Evolutionary conservation across 2,888 invertebrate genomes (phyloP).

Genomic region (Drosophila merina): DNA sequence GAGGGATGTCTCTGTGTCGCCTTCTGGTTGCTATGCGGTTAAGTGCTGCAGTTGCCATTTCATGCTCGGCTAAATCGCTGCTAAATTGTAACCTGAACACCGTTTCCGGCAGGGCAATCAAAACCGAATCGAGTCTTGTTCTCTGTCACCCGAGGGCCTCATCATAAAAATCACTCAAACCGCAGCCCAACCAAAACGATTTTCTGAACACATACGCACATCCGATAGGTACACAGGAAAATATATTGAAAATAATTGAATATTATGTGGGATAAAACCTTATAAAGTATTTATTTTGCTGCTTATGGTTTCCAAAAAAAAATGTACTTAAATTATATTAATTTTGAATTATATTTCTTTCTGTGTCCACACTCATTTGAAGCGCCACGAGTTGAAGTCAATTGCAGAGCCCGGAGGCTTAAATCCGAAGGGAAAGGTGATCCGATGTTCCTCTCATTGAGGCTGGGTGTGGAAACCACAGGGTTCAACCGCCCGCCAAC

Average conservation of each 20-base stretch:
- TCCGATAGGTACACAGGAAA: neutral
- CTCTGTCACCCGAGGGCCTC: slow-evolving; percentile 55
- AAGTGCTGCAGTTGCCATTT: slow-evolving; percentile 60
- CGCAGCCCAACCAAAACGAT: slow-evolving; percentile 49
- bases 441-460: slow-evolving; percentile 23
- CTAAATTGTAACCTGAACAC: slow-evolving; percentile 67
- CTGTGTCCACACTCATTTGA: slow-evolving; percentile 44
- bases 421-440: slow-evolving; percentile 33
- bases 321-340: neutral
- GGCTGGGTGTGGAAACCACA: slow-evolving; percentile 56
- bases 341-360: neutral
- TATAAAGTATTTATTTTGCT: no score
- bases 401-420: slow-evolving; percentile 62
- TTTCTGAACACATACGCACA: slow-evolving; percentile 8
- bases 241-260: neutral
- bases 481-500: slow-evolving; percentile 36
- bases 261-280: no score
- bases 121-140: slow-evolving; percentile 47
- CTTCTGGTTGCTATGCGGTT: slow-evolving; percentile 50
- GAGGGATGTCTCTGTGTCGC: slow-evolving; percentile 14
- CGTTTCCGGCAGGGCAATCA: slow-evolving; percentile 71
- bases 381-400: slow-evolving; percentile 74
- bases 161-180: slow-evolving; percentile 71
- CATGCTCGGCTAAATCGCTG: slow-evolving; percentile 62
- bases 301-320: neutral